These are phyloP conservation scores for Pantherophis alleghaniensis DNA, from an alignment of 2,797 vertebrate species.

Conservation along the genomic window DNA sequence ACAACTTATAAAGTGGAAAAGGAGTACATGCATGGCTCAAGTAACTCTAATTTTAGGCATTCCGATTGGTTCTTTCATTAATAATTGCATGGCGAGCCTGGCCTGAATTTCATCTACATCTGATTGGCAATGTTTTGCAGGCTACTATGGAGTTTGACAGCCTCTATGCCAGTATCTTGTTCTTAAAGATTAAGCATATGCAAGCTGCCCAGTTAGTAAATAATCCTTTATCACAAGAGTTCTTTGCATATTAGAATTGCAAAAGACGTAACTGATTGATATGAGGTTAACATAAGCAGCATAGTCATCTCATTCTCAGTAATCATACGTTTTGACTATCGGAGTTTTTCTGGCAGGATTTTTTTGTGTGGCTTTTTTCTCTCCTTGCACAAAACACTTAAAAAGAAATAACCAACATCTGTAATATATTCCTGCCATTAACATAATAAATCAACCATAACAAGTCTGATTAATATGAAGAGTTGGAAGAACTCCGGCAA, in stretches of 20 bases:
- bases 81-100: neutral
- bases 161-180: neutral
- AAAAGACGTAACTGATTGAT: neutral
- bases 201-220: conserved; percentile 6
- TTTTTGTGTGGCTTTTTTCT: neutral
- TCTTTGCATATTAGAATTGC: fast-evolving
- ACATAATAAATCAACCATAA: fast-evolving
- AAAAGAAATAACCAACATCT: conserved; percentile 38
- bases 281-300: neutral
- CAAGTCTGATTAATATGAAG: neutral
- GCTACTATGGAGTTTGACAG: neutral
- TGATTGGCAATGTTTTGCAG: neutral
- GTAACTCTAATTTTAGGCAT: neutral
- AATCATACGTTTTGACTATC: conserved; percentile 30
- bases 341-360: conserved; percentile 29
- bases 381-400: conserved; percentile 8
- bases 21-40: neutral
- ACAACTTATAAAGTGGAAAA: neutral
- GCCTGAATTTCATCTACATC: neutral
- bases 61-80: neutral
- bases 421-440: neutral
- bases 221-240: fast-evolving
- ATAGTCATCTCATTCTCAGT: neutral
- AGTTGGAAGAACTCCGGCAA: neutral
- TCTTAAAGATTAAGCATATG: conserved; percentile 6